phyloP scores from a whole-genome alignment of 2,797 vertebrate genomes.

The Ceryle rudis region DNA sequence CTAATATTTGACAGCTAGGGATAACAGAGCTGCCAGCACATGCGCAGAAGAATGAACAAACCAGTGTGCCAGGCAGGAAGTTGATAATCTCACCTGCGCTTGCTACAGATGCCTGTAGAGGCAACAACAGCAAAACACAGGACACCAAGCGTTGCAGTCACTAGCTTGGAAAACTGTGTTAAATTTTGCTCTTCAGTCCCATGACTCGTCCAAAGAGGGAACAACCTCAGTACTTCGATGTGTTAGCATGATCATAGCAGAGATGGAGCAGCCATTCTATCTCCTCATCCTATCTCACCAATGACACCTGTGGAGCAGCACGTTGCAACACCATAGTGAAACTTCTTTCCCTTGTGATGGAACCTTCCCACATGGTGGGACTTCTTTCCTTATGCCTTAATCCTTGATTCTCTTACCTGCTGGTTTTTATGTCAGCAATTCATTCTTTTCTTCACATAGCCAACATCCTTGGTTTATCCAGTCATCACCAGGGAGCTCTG shows the following conservation, averaged over 20 bases:
- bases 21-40: not conserved
- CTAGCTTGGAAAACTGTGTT: not conserved
- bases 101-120: not conserved
- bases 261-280: not conserved
- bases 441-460: not conserved
- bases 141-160: not conserved
- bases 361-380: not conserved
- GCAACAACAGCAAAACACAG: not conserved
- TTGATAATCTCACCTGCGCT: not conserved
- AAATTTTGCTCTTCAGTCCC: not conserved
- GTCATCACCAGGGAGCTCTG: not conserved
- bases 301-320: not conserved
- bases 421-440: not conserved
- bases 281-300: not conserved
- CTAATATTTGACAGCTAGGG: not conserved
- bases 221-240: not conserved
- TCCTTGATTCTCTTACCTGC: not conserved
- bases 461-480: not conserved
- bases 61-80: not conserved
- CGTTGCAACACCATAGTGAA: not conserved
- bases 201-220: not conserved
- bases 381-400: not conserved
- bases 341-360: not conserved
- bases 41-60: not conserved
- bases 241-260: not conserved